Base-by-base conservation (phyloP, 2,888 invertebrate species). In the Dinocampus coccinellae region DNA sequence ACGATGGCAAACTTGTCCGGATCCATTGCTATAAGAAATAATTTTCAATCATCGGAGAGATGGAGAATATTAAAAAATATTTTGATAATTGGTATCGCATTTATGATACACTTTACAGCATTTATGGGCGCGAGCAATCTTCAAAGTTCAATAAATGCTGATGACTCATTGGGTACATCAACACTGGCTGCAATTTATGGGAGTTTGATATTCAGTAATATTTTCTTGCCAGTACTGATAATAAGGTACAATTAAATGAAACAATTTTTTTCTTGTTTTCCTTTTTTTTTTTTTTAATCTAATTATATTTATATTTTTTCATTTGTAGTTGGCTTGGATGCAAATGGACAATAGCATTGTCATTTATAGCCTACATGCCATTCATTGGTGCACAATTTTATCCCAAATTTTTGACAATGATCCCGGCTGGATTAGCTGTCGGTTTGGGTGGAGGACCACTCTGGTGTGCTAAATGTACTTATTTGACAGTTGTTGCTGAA, bases 381-480 rank as follows among this genome's bases (percentile, higher is more conserved):
- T 98, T 96, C 88, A 97, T 98, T 77, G 92, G 91, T 0, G 94
- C 97, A 0, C 97, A 98, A 88, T 96, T 97, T 85, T 93, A 95
- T 85, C 96, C 97, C 0, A 92, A 91, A 77, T 94, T 96, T 85
- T 94, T 91, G 83, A 95, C 96, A 0, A 90, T 96, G 84, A 92
- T 96, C 53, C 96, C 96, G 0, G 94, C 95, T 0, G 95, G 95
- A 0, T 88, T 96, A 82, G 91, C 94, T 78, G 93, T 96, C 0
- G 97, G 97, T 1, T 89, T 97, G 13, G 97, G 96, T 0, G 97
- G 96, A 0, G 97, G 97, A 0, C 97, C 97, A 0, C 89, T 98
- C 22, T 98, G 98, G 98, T 96, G 97, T 78, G 96, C 97, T 20
- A 97, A 98, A 87, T 97, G 98, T 85, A 96, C 97, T 0, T 98